phyloP scores from a whole-genome alignment of 2,113 vertebrate genomes.

The Sphaerodactylus townsendi region DNA sequence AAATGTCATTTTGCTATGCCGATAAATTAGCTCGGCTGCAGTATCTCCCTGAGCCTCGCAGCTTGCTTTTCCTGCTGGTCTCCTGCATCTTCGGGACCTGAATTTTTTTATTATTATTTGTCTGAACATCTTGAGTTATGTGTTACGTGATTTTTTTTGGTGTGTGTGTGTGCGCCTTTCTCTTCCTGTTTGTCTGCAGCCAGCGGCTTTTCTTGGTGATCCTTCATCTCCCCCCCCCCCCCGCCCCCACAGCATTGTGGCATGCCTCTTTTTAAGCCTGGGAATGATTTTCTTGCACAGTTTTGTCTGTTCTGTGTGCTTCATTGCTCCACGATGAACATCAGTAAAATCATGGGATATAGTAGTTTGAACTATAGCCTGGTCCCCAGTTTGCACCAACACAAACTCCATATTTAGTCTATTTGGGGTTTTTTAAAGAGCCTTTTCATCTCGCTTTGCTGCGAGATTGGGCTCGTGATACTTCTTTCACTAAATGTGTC shows the following conservation, averaged over 20 bases:
- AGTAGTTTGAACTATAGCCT: background rate
- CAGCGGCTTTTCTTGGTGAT: constrained; percentile 1
- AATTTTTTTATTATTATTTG: constrained; percentile 37
- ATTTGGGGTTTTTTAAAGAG: no score
- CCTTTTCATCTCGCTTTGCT: no score
- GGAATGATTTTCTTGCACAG: background rate
- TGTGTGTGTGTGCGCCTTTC: no score
- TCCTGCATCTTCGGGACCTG: constrained; percentile 18
- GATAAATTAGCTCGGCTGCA: constrained; percentile 38
- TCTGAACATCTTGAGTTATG: constrained; percentile 11
- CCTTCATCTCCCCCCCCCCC: background rate
- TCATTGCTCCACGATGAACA: background rate
- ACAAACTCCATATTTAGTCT: no score
- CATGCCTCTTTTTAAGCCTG: background rate
- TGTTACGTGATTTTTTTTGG: constrained; percentile 34
- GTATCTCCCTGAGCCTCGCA: background rate
- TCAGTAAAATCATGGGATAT: background rate
- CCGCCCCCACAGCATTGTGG: no score
- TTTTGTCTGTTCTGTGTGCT: background rate
- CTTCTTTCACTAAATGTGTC: no score
- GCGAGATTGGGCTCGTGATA: no score
- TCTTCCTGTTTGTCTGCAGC: constrained; percentile 25
- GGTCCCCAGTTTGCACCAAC: background rate
- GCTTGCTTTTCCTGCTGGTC: constrained; percentile 8
- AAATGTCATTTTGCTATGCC: constrained; percentile 51